A percentile compares a stretch with the other conserved stretches of the same genome.
phyloP scores from a whole-genome alignment of 2,888 invertebrate genomes.

The Pterobdella sp. region DNA sequence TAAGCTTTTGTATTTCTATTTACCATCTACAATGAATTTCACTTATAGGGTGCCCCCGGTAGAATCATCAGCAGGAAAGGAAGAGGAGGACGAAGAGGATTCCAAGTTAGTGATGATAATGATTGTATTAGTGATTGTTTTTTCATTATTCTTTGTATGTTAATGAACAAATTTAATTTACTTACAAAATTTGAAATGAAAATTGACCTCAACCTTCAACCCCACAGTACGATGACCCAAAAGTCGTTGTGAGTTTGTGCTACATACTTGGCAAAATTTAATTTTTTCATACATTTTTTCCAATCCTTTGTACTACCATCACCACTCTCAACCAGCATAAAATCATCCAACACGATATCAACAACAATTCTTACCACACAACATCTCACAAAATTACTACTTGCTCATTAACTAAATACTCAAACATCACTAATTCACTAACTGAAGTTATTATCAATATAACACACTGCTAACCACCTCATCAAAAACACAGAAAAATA shows the following conservation, averaged over 20 bases:
- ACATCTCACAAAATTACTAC: too few relatives aligned
- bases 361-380: too few relatives aligned
- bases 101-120: slow-evolving; percentile 4
- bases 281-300: neutral
- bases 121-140: neutral
- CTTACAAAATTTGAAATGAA: too few relatives aligned
- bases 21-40: neutral
- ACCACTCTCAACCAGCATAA: too few relatives aligned
- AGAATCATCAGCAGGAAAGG: slow-evolving; percentile 16
- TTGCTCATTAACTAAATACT: too few relatives aligned
- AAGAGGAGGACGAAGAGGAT: slow-evolving; percentile 6
- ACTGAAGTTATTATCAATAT: too few relatives aligned
- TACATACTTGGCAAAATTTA: neutral
- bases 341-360: too few relatives aligned
- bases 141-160: neutral
- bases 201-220: neutral
- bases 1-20: too few relatives aligned
- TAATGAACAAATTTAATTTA: neutral
- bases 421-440: too few relatives aligned
- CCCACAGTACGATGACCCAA: slow-evolving; percentile 2
- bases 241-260: neutral
- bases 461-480: too few relatives aligned
- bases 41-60: slow-evolving; percentile 2
- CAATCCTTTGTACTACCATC: neutral
- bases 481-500: too few relatives aligned